These are phyloP conservation scores for Babylonia areolata DNA, from an alignment of 1,140 invertebrate species.

Conservation along the genomic window DNA sequence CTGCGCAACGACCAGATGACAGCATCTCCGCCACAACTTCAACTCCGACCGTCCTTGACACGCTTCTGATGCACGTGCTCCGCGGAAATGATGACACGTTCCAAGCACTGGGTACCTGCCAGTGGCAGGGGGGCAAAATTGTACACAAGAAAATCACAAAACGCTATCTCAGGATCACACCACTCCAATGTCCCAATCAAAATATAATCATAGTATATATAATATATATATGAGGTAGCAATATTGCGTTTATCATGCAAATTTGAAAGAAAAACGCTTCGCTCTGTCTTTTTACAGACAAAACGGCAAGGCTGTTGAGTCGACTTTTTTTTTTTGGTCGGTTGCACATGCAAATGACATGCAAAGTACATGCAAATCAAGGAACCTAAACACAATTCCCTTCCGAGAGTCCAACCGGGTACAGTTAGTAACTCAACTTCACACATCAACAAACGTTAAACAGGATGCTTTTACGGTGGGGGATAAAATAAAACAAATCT, in stretches of 20 bases:
- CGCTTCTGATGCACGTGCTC: not conserved
- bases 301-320: slow-evolving; percentile 13
- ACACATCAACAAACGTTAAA: not conserved
- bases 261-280: slow-evolving; percentile 8
- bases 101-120: not conserved
- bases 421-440: not conserved
- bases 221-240: slow-evolving; percentile 10
- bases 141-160: not conserved
- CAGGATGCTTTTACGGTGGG: not conserved
- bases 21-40: not conserved
- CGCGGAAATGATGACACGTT: not conserved
- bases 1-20: not conserved
- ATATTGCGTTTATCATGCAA: slow-evolving; percentile 14
- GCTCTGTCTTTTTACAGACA: not conserved
- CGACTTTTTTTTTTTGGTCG: not conserved
- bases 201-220: slow-evolving; percentile 12
- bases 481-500: not conserved
- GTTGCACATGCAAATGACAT: slow-evolving; percentile 2
- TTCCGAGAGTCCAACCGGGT: not conserved
- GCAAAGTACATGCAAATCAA: slow-evolving; percentile 12
- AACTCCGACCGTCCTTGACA: not conserved
- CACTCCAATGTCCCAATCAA: not conserved
- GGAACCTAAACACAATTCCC: not conserved
- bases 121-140: not conserved
- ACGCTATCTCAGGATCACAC: slow-evolving; percentile 8